phyloP scores from a whole-genome alignment of 2,797 vertebrate species.

The Rhinoraja longicauda region DNA sequence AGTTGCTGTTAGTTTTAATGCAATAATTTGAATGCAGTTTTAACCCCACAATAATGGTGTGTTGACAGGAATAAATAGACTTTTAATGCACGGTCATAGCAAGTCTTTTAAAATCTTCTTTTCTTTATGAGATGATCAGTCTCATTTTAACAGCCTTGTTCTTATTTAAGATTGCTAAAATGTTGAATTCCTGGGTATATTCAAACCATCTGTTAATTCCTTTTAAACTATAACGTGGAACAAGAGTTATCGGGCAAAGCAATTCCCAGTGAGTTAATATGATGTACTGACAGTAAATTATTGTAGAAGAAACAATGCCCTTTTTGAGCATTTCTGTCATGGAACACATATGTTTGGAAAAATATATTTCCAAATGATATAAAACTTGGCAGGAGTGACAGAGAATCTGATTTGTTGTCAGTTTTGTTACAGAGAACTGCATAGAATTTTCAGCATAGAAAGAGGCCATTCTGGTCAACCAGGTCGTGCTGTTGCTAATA shows the following conservation, averaged over 20 bases:
- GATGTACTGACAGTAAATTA: constrained; percentile 15
- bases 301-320: constrained; percentile 25
- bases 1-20: no score
- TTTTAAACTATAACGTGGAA: constrained; percentile 23
- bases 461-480: background rate
- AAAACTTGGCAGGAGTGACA: constrained; percentile 25
- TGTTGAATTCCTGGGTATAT: constrained; percentile 11
- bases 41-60: no score
- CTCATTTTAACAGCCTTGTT: background rate
- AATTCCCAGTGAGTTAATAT: constrained; percentile 5
- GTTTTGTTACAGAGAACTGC: background rate
- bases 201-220: constrained; percentile 21
- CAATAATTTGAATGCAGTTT: no score
- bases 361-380: constrained; percentile 30
- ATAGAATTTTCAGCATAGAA: background rate
- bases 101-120: background rate
- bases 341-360: constrained; percentile 20
- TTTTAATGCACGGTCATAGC: background rate
- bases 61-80: no score
- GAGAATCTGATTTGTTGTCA: constrained; percentile 6
- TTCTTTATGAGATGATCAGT: background rate
- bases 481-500: background rate
- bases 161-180: constrained; percentile 11
- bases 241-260: constrained; percentile 29
- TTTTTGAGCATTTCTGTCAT: constrained; percentile 10